phyloP scores from a whole-genome alignment of 2,888 invertebrate species.

The Latheticus oryzae region DNA sequence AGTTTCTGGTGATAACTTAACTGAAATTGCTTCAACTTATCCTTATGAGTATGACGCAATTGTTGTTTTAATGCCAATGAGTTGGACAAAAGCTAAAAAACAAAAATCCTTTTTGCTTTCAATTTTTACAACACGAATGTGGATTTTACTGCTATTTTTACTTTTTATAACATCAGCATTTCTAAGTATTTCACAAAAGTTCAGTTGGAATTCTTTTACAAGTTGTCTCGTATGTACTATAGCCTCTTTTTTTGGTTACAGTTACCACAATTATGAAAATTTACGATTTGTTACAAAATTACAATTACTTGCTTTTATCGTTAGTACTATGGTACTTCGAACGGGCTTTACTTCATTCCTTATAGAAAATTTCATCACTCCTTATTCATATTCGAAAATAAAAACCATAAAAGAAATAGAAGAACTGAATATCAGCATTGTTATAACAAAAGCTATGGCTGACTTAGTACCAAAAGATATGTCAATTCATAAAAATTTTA shows the following conservation, averaged over 20 bases:
- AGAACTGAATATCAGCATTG: neutral
- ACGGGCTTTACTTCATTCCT: constrained; percentile 5
- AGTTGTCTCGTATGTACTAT: neutral
- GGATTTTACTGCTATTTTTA: constrained; percentile 1
- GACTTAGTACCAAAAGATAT: neutral
- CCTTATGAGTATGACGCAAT: constrained; percentile 3
- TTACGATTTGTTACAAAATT: neutral
- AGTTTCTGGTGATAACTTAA: too few species aligned
- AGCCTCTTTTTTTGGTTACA: constrained; percentile 7
- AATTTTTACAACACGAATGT: neutral
- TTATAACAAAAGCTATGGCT: neutral
- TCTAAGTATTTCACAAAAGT: neutral
- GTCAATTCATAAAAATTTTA: neutral
- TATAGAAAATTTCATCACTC: neutral
- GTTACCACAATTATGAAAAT: neutral
- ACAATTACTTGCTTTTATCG: constrained; percentile 1
- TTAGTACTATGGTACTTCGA: neutral
- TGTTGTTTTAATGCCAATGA: constrained; percentile 1
- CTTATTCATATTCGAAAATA: neutral
- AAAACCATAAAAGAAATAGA: neutral
- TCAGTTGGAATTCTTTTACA: neutral
- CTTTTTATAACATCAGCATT: neutral
- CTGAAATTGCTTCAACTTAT: constrained; percentile 8
- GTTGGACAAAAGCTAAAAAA: neutral
- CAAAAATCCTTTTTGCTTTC: neutral